Conservation (phyloP, 64 coral and sea anemone genomes). For the Montipora foliosa region DNA sequence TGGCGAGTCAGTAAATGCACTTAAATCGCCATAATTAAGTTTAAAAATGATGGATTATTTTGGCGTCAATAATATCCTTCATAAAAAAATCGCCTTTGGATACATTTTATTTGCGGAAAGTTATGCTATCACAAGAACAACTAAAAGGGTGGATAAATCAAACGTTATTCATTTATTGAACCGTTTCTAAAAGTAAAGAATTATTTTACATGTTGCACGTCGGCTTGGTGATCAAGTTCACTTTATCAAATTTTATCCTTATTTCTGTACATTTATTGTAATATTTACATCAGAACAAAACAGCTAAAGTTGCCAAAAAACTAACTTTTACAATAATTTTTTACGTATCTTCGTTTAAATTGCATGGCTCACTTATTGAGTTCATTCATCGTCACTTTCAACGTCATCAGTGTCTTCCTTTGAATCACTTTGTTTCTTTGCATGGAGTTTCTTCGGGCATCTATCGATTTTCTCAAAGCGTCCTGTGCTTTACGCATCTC, state of each 20-base stretch:
- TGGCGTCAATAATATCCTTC: too few relatives aligned
- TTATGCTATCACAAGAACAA: too few relatives aligned
- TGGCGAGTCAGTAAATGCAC: too few relatives aligned
- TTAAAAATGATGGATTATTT: too few relatives aligned
- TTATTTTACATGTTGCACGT: not conserved
- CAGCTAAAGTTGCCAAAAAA: not conserved
- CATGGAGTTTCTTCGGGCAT: not conserved
- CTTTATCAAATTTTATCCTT: not conserved
- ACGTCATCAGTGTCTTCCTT: not conserved
- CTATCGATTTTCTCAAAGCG: conserved; percentile 19
- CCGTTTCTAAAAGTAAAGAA: not conserved
- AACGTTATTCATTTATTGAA: not conserved
- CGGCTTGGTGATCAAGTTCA: conserved; percentile 10
- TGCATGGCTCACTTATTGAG: not conserved
- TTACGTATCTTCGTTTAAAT: not conserved
- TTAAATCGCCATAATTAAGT: too few relatives aligned
- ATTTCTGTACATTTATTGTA: not conserved
- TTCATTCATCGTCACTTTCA: not conserved
- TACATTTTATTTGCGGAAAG: too few relatives aligned
- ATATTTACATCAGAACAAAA: not conserved
- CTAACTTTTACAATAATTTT: conserved; percentile 10
- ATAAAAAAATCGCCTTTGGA: too few relatives aligned
- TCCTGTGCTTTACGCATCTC: conserved; percentile 47
- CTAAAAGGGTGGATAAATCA: too few relatives aligned
- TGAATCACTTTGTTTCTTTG: not conserved